Evolutionary conservation across 2,888 invertebrate genomes (phyloP).

Genomic region (Leptopterna dolabrata): DNA sequence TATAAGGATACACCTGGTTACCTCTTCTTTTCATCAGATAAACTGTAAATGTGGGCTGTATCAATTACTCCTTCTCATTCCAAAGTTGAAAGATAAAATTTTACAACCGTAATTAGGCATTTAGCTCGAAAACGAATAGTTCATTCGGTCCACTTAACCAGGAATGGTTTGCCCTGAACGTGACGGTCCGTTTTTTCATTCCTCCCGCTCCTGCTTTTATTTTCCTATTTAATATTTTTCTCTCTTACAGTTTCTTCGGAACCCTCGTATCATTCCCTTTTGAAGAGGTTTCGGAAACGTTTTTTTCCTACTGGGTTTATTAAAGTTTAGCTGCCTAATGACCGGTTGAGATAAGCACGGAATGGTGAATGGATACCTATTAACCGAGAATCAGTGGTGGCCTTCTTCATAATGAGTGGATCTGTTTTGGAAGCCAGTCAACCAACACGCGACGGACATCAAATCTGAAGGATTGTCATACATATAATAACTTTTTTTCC

Average conservation of each 20-base stretch:
- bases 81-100: not conserved
- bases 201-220: not conserved
- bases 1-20: too few species aligned
- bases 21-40: too few species aligned
- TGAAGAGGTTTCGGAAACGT: not conserved
- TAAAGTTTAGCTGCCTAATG: not conserved
- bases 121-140: not conserved
- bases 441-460: not conserved
- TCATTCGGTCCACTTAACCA: not conserved
- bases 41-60: not conserved
- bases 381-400: not conserved
- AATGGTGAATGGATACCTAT: not conserved
- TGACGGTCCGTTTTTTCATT: not conserved
- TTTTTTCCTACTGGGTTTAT: not conserved
- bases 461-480: not conserved
- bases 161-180: not conserved
- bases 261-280: not conserved
- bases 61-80: not conserved
- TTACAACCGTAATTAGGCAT: not conserved
- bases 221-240: not conserved
- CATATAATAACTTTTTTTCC: too few species aligned
- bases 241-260: not conserved
- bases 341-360: slow-evolving; percentile 3
- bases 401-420: not conserved
- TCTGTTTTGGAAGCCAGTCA: not conserved